phyloP scores from a whole-genome alignment of 1,140 invertebrate genomes.

The Drosophila insularis region DNA sequence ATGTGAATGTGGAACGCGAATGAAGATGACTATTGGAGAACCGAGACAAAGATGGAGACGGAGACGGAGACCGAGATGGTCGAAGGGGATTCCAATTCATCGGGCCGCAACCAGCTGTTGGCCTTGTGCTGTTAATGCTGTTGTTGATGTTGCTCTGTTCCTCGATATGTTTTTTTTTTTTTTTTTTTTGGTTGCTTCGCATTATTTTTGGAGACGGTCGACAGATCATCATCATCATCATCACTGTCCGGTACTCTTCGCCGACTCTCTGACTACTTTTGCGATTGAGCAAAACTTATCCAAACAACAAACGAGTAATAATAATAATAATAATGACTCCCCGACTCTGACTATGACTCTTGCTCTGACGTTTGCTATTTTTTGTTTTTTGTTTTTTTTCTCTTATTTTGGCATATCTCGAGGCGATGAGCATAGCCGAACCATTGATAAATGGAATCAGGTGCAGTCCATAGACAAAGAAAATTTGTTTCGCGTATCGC shows the following conservation, averaged over 20 bases:
- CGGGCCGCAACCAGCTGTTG: conserved; percentile 49
- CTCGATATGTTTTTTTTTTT: conserved; percentile 23
- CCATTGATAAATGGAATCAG: conserved; percentile 38
- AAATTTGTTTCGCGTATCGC: conserved; percentile 1
- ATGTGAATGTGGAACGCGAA: conserved; percentile 55
- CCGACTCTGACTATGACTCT: conserved; percentile 28
- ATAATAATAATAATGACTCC: conserved; percentile 15
- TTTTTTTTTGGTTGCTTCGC: conserved; percentile 33
- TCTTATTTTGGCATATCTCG: conserved; percentile 29
- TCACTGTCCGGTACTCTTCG: conserved; percentile 28
- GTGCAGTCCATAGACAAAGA: conserved; percentile 26
- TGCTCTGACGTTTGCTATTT: conserved; percentile 27
- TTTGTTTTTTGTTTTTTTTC: conserved; percentile 14
- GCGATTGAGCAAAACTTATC: conserved; percentile 42
- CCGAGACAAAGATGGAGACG: conserved; percentile 19
- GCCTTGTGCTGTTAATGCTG: conserved; percentile 61
- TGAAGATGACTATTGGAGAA: conserved; percentile 10
- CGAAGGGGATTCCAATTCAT: conserved; percentile 15
- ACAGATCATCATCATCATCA: conserved; percentile 7
- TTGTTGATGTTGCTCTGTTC: conserved; percentile 38
- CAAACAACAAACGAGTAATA: conserved; percentile 36
- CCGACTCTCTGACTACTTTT: conserved; percentile 18
- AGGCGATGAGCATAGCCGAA: conserved; percentile 20
- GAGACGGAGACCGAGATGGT: neutral
- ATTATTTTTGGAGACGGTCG: conserved; percentile 59